phyloP scores from a whole-genome alignment of 2,888 invertebrate genomes.

The Entomobrya multifasciata region DNA sequence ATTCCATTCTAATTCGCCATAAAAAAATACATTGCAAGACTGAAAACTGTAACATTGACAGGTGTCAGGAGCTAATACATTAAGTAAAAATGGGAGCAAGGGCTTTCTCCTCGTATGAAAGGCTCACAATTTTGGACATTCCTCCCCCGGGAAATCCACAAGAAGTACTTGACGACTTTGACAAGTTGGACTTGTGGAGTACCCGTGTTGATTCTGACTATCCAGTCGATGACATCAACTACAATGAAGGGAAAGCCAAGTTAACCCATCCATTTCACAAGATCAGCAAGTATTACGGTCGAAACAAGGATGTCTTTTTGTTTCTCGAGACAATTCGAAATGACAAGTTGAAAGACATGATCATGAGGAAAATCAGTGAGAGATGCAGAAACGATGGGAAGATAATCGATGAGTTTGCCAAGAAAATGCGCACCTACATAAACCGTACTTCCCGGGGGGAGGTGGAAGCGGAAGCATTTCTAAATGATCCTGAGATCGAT shows the following conservation, averaged over 20 bases:
- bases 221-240: constrained; percentile 32
- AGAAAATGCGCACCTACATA: not conserved
- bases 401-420: not conserved
- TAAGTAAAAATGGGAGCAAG: constrained; percentile 12
- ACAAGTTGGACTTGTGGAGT: constrained; percentile 28
- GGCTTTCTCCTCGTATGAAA: not conserved
- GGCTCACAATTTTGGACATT: not conserved
- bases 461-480: not conserved
- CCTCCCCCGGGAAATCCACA: not conserved
- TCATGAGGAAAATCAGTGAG: not conserved
- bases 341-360: not conserved
- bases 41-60: not conserved
- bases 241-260: constrained; percentile 28
- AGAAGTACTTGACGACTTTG: not conserved
- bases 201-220: constrained; percentile 20
- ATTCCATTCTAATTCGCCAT: too few relatives aligned
- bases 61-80: not conserved
- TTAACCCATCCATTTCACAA: constrained; percentile 2
- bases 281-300: constrained; percentile 10
- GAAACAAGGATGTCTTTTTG: not conserved
- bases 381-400: not conserved
- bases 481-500: not conserved
- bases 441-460: not conserved
- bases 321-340: not conserved
- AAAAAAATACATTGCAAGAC: too few relatives aligned